phyloP scores from a whole-genome alignment of 2,888 invertebrate species.

The Gisinianus flammeolus region DNA sequence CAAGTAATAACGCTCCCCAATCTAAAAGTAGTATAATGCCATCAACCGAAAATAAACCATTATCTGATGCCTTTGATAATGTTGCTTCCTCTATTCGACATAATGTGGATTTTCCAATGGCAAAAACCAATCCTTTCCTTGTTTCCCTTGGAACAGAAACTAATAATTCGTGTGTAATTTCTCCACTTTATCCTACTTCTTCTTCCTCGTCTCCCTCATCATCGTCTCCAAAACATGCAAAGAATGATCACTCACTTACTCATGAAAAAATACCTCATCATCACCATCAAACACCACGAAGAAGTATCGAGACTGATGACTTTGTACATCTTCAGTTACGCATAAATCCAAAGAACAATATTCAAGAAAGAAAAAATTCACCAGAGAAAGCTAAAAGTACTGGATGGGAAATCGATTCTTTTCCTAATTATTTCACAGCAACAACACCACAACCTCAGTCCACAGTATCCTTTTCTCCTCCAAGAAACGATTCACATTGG shows the following conservation, averaged over 20 bases:
- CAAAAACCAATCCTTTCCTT: slow-evolving; percentile 51
- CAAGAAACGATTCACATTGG: background rate
- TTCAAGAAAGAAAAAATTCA: slow-evolving; percentile 40
- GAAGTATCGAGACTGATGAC: slow-evolving; percentile 40
- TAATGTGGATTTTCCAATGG: slow-evolving; percentile 48
- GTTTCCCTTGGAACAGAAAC: slow-evolving; percentile 27
- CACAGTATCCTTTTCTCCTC: background rate
- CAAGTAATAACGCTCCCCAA: background rate
- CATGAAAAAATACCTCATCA: background rate
- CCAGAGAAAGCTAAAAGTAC: slow-evolving; percentile 51
- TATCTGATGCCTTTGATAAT: slow-evolving; percentile 20
- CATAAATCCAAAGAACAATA: slow-evolving; percentile 34
- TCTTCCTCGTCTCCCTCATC: background rate
- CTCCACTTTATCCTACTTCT: no score
- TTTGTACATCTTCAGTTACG: slow-evolving; percentile 49
- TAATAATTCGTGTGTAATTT: background rate
- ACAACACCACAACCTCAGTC: slow-evolving; percentile 13
- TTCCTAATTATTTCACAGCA: slow-evolving; percentile 49
- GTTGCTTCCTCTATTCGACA: slow-evolving; percentile 45
- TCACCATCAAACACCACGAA: background rate
- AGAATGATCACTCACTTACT: no score
- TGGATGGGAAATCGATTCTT: slow-evolving; percentile 41
- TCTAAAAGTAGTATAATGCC: background rate
- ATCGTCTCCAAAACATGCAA: background rate
- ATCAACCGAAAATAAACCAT: background rate